These are phyloP conservation scores for Brenthis ino DNA, from an alignment of 2,888 invertebrate species.

Conservation along the genomic window DNA sequence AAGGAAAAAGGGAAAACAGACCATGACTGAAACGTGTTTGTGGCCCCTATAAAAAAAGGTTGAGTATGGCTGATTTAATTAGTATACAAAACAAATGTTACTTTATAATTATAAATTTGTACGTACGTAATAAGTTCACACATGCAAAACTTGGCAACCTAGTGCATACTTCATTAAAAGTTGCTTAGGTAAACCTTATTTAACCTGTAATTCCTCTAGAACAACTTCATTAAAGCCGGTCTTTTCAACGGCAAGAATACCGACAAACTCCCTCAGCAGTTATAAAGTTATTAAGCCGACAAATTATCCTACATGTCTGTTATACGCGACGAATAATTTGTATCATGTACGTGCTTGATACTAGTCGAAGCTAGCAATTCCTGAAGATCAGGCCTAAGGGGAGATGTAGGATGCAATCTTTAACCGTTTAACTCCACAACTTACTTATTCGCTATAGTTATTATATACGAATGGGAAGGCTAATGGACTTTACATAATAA, in stretches of 20 bases:
- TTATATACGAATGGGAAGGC: neutral
- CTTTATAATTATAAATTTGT: neutral
- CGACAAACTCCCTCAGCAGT: conserved; percentile 18
- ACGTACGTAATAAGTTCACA: conserved; percentile 7
- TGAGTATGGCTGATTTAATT: neutral
- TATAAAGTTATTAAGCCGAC: conserved; percentile 37
- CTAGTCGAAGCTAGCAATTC: conserved; percentile 18
- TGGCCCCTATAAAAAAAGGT: too few relatives aligned
- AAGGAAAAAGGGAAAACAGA: too few relatives aligned
- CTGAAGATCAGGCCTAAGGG: conserved; percentile 11
- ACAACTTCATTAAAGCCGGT: conserved; percentile 29
- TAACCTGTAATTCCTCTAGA: conserved; percentile 31
- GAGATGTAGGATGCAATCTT: conserved; percentile 10
- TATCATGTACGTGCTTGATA: conserved; percentile 13
- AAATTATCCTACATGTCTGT: conserved; percentile 35
- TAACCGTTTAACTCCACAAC: conserved; percentile 3
- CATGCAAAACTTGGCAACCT: conserved; percentile 13
- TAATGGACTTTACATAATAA: neutral
- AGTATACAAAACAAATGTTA: neutral
- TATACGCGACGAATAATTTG: conserved; percentile 28
- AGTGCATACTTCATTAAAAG: conserved; percentile 25
- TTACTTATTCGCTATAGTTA: conserved; percentile 5
- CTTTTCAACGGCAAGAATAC: conserved; percentile 27
- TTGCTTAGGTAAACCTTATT: conserved; percentile 26
- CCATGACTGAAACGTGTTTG: too few relatives aligned